Evolutionary conservation across 2,113 vertebrate species (phyloP).

Genomic region (Manacus vitellinus): DNA sequence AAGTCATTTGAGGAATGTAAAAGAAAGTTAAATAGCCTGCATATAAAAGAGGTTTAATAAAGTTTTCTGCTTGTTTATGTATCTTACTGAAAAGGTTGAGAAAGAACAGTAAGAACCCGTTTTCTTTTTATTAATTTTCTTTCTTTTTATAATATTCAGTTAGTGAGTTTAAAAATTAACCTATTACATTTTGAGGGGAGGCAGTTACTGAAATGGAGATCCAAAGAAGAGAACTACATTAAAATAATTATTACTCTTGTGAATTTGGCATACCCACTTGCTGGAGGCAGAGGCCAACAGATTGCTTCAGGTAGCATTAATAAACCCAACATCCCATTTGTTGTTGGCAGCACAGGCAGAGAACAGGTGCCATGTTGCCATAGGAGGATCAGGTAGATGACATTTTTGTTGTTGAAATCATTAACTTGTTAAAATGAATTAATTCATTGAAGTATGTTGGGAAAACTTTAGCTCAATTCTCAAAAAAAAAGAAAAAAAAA

Average conservation of each 20-base stretch:
- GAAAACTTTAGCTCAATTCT: background rate
- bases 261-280: background rate
- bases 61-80: background rate
- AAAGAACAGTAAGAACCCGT: background rate
- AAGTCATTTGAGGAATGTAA: background rate
- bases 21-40: background rate
- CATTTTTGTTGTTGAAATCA: background rate
- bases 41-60: background rate
- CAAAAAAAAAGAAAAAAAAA: background rate
- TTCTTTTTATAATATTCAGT: background rate
- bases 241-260: background rate
- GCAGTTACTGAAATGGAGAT: background rate
- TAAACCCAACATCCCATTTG: constrained; percentile 14
- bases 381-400: background rate
- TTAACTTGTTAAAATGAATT: background rate
- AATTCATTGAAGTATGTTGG: background rate
- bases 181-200: background rate
- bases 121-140: background rate
- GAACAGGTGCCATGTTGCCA: background rate
- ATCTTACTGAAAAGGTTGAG: background rate
- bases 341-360: constrained; percentile 4
- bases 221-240: background rate
- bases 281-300: constrained; percentile 1
- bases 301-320: constrained; percentile 39
- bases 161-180: background rate